Percentiles rank a stretch among this genome's conserved stretches.
Conservation (phyloP, 2,113 vertebrate species). For the Orcinus orca region DNA sequence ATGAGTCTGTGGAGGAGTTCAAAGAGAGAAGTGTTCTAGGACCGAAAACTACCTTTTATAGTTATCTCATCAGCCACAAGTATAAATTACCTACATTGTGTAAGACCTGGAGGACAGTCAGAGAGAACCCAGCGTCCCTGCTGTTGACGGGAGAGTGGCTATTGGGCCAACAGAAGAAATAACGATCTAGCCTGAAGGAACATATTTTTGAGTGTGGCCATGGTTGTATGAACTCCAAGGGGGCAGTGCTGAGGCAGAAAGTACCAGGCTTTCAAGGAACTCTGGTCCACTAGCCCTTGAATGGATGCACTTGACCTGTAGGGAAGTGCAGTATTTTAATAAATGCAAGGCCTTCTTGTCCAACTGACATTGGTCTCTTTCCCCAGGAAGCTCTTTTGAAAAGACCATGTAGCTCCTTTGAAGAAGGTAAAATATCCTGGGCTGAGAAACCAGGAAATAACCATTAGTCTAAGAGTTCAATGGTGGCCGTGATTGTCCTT, state of each 20-base stretch:
- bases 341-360: background rate
- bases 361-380: background rate
- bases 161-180: background rate
- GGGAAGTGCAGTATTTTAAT: background rate
- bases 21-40: background rate
- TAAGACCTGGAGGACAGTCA: background rate
- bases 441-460: background rate
- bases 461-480: background rate
- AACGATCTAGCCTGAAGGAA: background rate
- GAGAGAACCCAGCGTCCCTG: background rate
- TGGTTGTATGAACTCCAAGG: background rate
- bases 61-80: background rate
- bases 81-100: background rate
- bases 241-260: background rate
- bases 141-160: background rate
- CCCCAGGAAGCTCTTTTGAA: background rate
- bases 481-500: background rate
- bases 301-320: background rate
- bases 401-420: background rate
- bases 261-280: background rate
- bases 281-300: background rate
- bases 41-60: background rate
- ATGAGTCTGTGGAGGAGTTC: conserved; percentile 10
- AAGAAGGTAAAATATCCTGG: background rate
- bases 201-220: background rate